phyloP scores from a whole-genome alignment of 2,797 vertebrate genomes.

The Sciurus vulgaris region DNA sequence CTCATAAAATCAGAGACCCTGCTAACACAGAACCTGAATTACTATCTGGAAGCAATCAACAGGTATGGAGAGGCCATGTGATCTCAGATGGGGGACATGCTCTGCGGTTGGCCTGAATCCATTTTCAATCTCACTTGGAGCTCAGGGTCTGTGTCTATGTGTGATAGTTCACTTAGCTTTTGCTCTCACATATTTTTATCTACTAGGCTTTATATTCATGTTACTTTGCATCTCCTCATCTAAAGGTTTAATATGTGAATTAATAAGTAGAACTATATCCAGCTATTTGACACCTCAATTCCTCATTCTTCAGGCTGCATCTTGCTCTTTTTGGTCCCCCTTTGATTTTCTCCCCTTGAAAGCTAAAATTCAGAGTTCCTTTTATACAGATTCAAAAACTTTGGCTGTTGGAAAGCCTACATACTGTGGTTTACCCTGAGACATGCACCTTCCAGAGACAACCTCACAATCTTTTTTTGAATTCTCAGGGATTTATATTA shows the following conservation, averaged over 20 bases:
- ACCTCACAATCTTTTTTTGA: not conserved
- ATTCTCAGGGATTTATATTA: not conserved
- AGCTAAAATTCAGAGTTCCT: constrained; percentile 26
- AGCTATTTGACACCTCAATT: not conserved
- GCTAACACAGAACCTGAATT: not conserved
- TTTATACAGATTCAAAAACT: not conserved
- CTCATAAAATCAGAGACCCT: not conserved
- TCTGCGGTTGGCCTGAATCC: not conserved
- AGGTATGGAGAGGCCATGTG: fast-evolving
- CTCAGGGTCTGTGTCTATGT: not conserved
- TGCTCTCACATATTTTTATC: not conserved
- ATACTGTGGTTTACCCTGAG: not conserved
- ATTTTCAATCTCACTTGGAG: not conserved
- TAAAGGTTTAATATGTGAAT: not conserved
- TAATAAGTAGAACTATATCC: not conserved
- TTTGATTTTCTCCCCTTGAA: not conserved
- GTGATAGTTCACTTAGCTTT: not conserved
- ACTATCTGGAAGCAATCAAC: not conserved
- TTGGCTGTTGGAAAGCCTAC: not conserved
- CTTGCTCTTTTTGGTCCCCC: not conserved
- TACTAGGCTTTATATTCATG: not conserved
- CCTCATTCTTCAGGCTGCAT: not conserved
- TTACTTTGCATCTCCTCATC: not conserved
- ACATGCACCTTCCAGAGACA: not conserved
- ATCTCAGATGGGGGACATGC: not conserved